A percentile compares a stretch with the other conserved stretches of the same genome.
phyloP scores from a whole-genome alignment of 53 echinoderm and acorn worm species.

The Astropecten irregularis region DNA sequence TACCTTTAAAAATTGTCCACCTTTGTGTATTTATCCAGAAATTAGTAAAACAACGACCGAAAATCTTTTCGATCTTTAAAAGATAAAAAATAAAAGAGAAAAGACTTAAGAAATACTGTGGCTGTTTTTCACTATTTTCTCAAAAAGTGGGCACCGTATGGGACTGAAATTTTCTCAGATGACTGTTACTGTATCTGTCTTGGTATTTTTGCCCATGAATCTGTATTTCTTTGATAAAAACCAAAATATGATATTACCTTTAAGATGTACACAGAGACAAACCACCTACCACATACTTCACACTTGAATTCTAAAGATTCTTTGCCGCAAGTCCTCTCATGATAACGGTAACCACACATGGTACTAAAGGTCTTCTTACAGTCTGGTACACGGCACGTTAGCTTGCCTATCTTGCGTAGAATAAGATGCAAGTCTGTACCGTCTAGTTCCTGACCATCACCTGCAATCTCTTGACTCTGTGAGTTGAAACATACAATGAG shows the following conservation, averaged over 20 bases:
- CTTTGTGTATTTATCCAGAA: no score
- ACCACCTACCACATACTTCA: slow-evolving; percentile 21
- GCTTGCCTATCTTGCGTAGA: background rate
- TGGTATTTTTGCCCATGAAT: background rate
- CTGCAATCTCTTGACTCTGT: background rate
- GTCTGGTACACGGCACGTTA: background rate
- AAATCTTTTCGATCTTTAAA: no score
- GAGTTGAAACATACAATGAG: background rate
- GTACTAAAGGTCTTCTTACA: slow-evolving; percentile 46
- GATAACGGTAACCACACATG: slow-evolving; percentile 6
- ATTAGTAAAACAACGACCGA: no score
- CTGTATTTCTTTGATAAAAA: no score
- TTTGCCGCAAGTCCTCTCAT: slow-evolving; percentile 34
- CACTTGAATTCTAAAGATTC: background rate
- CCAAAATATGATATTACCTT: no score
- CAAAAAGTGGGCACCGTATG: no score
- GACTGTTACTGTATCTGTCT: background rate
- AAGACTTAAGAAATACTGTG: no score
- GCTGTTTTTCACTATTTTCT: no score
- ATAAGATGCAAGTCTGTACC: background rate
- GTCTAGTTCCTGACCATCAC: background rate
- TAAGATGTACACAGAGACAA: background rate
- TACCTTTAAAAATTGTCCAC: no score
- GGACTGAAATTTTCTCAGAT: no score
- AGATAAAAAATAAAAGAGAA: no score